Evolutionary conservation across 2,888 invertebrate species (phyloP), one percentile per base, ranked within the genome.

Genomic region (Oscheius myriophilus): DNA sequence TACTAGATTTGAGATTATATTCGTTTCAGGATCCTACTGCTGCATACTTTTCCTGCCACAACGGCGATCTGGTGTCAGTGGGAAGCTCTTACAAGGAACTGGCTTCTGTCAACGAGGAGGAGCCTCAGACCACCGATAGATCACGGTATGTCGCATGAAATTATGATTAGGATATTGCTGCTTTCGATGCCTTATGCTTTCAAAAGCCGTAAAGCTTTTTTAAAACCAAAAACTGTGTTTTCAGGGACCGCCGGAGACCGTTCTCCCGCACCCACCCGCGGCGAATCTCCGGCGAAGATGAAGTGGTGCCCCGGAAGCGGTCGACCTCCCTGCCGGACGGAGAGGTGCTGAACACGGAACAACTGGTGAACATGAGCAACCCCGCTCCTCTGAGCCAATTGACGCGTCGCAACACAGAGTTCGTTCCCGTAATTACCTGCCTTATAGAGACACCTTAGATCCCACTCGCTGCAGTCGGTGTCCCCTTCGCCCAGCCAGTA

Each of bases 271-370:
- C 52, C 18, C 52, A 52, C 25, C 23, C 26, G 2, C 18, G 23
- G 55, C 12, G 25, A 33, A 39, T 18, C 11, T 18, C 39, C 14
- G 55, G 26, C 14, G 43, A 25, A n/a, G 41, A 53, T 33, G 65
- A 65, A 18, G 53, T 43, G 1, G 55, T 39, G n/a, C 55, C 21
- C 3, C 18, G 58, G 25, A 58, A 58, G 58, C 66, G 81, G 18
- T 81, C 84, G 1, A 76, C 80, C 0, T 82, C 81, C 14, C 69
- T 82, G 6, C 82, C 84, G 14, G 83, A 82, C 54, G 76, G 76
- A 11, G 82, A 83, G 52, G 72, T 71, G 14, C 51, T 81, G 33
- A 79, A 79, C 42, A 46, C 78, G 33, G 73, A 76, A 3, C 62
- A 70, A 14, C 51, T 74, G 25, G 72, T 72, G 12, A 21, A 23